Evolutionary conservation across 2,888 invertebrate genomes (phyloP).

Genomic region (Drosophila atroscutellata): DNA sequence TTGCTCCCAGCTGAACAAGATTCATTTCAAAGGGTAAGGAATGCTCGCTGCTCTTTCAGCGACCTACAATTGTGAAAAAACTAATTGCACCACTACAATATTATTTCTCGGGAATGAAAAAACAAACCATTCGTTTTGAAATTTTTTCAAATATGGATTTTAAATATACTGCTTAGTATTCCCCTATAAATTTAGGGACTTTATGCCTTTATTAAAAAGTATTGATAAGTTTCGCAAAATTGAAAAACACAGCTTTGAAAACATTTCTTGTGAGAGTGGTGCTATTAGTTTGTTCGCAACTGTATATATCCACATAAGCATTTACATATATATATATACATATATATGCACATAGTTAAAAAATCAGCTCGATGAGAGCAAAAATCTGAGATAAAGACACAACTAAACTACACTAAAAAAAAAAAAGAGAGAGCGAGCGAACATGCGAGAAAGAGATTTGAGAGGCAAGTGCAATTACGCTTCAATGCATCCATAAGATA

Average conservation of each 20-base stretch:
- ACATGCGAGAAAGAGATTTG: conserved; percentile 29
- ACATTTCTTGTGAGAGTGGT: background rate
- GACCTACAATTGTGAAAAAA: background rate
- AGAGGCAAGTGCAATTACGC: conserved; percentile 69
- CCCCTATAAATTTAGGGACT: background rate
- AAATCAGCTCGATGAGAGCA: conserved; percentile 45
- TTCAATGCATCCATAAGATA: conserved; percentile 76
- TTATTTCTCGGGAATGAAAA: background rate
- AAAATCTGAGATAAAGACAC: conserved; percentile 33
- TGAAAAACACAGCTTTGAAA: background rate
- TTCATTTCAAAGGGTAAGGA: conserved; percentile 13
- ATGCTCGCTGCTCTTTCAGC: conserved; percentile 19
- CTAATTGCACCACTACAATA: background rate
- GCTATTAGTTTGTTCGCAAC: background rate
- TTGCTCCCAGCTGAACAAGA: background rate
- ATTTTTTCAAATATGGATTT: background rate
- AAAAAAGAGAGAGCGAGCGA: conserved; percentile 10
- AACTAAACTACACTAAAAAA: background rate
- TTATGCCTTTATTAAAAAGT: background rate
- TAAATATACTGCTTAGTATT: background rate
- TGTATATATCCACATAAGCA: background rate
- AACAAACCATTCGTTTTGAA: background rate
- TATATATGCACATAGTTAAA: background rate
- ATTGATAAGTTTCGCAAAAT: background rate
- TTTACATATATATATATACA: background rate